Evolutionary conservation across 2,113 vertebrate species (phyloP).

Genomic region (Ameiurus melas): DNA sequence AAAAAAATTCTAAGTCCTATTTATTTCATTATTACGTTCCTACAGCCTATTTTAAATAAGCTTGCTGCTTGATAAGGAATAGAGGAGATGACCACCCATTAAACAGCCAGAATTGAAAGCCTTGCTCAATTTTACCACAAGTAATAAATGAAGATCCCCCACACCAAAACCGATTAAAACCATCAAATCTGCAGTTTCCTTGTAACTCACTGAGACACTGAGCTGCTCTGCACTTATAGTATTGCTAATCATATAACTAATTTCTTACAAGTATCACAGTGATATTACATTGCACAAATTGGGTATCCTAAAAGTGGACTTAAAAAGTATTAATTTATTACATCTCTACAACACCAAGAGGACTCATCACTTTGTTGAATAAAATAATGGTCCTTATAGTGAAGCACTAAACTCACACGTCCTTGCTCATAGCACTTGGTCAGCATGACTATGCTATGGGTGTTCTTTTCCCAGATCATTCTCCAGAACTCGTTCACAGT

Average conservation of each 20-base stretch:
- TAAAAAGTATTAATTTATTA: not conserved
- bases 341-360: not conserved
- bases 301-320: not conserved
- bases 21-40: not conserved
- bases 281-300: not conserved
- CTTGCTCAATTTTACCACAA: not conserved
- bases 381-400: not conserved
- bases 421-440: constrained; percentile 93
- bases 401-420: constrained; percentile 74
- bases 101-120: not conserved
- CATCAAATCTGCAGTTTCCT: not conserved
- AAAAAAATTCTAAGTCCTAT: not conserved
- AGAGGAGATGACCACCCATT: not conserved
- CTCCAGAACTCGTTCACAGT: constrained; percentile 93
- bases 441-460: constrained; percentile 89
- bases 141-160: not conserved
- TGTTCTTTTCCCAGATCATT: constrained; percentile 95
- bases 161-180: not conserved
- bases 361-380: not conserved
- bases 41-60: not conserved
- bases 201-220: not conserved
- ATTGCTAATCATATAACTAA: not conserved
- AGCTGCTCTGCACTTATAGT: not conserved
- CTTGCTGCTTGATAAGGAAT: not conserved
- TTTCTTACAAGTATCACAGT: not conserved